These are phyloP conservation scores for Sycophila texana DNA, from an alignment of 2,888 invertebrate genomes.

Conservation along the genomic window DNA sequence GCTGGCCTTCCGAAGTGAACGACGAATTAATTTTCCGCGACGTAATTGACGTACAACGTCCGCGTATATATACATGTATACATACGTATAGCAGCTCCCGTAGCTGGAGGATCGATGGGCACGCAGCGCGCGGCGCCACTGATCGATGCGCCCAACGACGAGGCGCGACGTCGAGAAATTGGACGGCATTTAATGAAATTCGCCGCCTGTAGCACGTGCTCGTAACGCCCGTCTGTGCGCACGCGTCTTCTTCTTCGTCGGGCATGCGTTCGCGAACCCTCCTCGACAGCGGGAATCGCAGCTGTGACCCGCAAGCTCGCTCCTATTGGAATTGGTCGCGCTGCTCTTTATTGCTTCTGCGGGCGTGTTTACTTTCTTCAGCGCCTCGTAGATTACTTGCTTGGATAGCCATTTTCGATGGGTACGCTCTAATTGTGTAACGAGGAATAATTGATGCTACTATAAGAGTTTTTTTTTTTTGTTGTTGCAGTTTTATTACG, in stretches of 20 bases:
- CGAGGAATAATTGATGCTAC: no score
- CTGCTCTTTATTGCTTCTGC: no score
- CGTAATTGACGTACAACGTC: slow-evolving; percentile 23
- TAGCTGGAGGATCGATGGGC: neutral
- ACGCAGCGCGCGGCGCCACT: neutral
- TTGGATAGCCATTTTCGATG: no score
- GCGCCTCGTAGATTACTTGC: no score
- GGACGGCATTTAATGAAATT: slow-evolving; percentile 35
- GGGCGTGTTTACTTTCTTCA: no score
- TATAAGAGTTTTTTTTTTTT: no score
- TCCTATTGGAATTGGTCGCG: no score
- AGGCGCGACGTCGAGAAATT: slow-evolving; percentile 33
- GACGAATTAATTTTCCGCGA: slow-evolving; percentile 19
- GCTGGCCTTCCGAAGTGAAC: neutral
- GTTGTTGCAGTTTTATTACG: no score
- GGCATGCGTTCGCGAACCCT: neutral
- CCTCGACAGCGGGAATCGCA: no score
- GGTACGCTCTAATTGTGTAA: no score
- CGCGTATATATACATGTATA: neutral
- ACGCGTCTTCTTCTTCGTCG: neutral
- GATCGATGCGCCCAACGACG: slow-evolving; percentile 29
- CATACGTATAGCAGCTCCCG: neutral
- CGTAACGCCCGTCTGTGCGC: neutral
- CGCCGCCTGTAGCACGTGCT: neutral
- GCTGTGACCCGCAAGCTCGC: no score